Evolutionary conservation across 2,888 invertebrate species (phyloP).

Genomic region (Anticlea derivata): DNA sequence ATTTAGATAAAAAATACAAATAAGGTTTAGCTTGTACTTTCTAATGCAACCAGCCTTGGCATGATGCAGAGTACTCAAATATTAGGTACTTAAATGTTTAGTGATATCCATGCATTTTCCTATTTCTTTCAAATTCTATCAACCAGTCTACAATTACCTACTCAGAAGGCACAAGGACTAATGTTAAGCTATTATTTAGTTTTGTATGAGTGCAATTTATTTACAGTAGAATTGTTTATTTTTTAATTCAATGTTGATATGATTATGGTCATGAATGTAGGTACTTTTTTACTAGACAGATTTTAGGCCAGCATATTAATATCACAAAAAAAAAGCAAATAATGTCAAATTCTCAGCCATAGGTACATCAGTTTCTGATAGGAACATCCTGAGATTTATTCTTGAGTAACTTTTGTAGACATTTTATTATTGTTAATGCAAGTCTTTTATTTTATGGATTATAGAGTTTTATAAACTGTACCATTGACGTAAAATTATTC

Average conservation of each 20-base stretch:
- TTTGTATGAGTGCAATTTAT: constrained; percentile 3
- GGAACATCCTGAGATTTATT: constrained; percentile 15
- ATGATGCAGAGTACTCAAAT: neutral
- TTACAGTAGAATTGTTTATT: neutral
- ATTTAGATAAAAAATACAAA: neutral
- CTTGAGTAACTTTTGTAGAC: constrained; percentile 17
- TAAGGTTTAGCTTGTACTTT: neutral
- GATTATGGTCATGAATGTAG: constrained; percentile 4
- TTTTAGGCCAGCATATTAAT: constrained; percentile 11
- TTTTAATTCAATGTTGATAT: constrained; percentile 13
- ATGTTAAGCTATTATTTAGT: constrained; percentile 10
- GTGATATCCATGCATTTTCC: constrained; percentile 8
- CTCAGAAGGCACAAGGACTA: constrained; percentile 45
- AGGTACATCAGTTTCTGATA: constrained; percentile 12
- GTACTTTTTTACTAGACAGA: neutral
- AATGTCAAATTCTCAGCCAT: neutral
- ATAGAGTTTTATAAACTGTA: constrained; percentile 29
- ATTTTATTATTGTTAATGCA: constrained; percentile 23
- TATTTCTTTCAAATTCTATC: constrained; percentile 10
- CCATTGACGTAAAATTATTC: constrained; percentile 30
- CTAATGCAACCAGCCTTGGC: neutral
- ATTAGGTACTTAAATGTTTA: constrained; percentile 3
- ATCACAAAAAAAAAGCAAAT: neutral
- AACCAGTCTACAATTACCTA: constrained; percentile 20
- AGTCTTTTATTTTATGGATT: constrained; percentile 27